Evolutionary conservation across 2,797 vertebrate genomes (phyloP).

Genomic region (Scleropages formosus): DNA sequence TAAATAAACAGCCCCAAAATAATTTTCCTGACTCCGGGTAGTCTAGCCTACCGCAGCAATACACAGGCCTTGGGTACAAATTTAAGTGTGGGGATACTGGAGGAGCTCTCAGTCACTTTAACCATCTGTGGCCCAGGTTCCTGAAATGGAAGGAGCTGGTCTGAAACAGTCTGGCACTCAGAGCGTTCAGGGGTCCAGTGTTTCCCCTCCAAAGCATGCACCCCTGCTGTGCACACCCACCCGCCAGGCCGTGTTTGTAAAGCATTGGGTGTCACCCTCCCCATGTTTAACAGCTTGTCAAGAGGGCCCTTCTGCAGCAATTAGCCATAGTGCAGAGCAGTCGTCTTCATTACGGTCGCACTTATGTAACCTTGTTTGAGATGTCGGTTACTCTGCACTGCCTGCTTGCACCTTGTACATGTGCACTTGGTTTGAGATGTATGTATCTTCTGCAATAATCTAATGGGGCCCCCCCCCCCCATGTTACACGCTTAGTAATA

Average conservation of each 20-base stretch:
- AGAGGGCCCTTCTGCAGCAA: slow-evolving; percentile 49
- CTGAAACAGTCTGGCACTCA: slow-evolving; percentile 56
- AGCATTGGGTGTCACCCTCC: slow-evolving; percentile 62
- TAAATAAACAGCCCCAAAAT: slow-evolving; percentile 94
- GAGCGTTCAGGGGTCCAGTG: slow-evolving; percentile 61
- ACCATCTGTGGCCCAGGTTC: slow-evolving; percentile 74
- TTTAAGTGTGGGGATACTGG: slow-evolving; percentile 86
- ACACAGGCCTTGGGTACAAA: slow-evolving; percentile 80
- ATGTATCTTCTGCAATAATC: not conserved
- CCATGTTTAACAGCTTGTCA: slow-evolving; percentile 59
- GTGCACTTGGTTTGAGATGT: no score
- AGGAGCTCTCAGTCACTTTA: slow-evolving; percentile 81
- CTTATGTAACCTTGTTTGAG: slow-evolving; percentile 28
- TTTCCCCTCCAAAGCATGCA: slow-evolving; percentile 31
- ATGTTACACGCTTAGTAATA: not conserved
- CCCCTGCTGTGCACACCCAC: not conserved
- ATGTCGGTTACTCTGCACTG: not conserved
- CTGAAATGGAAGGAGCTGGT: slow-evolving; percentile 69
- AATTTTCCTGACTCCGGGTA: slow-evolving; percentile 93
- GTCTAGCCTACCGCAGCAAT: slow-evolving; percentile 85
- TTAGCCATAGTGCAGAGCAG: slow-evolving; percentile 40
- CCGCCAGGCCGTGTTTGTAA: slow-evolving; percentile 69
- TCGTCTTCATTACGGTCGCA: slow-evolving; percentile 35
- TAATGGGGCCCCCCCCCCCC: no score
- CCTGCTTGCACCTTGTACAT: not conserved